Percentiles rank a stretch among this genome's conserved stretches.
These are phyloP conservation scores for Epinotia brunnichana DNA, from an alignment of 2,888 invertebrate species.

Conservation along the genomic window DNA sequence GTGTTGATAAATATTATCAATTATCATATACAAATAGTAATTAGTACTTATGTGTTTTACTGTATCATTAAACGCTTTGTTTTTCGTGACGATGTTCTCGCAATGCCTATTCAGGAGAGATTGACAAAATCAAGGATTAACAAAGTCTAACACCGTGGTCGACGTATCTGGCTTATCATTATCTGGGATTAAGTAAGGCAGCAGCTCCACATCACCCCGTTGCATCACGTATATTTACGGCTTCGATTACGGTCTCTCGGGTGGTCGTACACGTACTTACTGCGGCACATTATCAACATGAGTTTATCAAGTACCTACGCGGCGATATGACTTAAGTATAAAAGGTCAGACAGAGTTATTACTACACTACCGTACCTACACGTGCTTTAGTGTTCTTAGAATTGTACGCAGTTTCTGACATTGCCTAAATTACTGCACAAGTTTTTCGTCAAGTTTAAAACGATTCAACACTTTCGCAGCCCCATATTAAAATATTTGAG, in stretches of 20 bases:
- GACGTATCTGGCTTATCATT: conserved; percentile 69
- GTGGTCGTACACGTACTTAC: conserved; percentile 63
- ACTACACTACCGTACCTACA: not conserved
- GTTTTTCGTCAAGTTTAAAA: not conserved
- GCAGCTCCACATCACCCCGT: conserved; percentile 68
- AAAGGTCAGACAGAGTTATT: not conserved
- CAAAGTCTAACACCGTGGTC: conserved; percentile 54
- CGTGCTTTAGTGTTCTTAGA: not conserved
- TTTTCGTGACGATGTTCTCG: not conserved
- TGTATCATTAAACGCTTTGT: not conserved
- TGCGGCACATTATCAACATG: conserved; percentile 62
- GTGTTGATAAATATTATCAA: conserved; percentile 54
- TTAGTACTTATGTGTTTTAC: not conserved
- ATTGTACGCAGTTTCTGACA: not conserved
- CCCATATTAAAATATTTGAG: too few relatives aligned
- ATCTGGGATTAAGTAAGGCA: conserved; percentile 68
- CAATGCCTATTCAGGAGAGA: not conserved
- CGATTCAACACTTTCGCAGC: too few relatives aligned
- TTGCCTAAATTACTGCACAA: not conserved
- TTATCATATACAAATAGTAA: conserved; percentile 20
- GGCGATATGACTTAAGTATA: conserved; percentile 49
- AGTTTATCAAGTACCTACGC: conserved; percentile 65
- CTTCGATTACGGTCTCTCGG: conserved; percentile 66
- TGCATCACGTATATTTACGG: conserved; percentile 77
- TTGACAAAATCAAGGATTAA: conserved; percentile 53